These are phyloP conservation scores for Thermophis baileyi DNA, from an alignment of 2,113 vertebrate genomes.

Conservation along the genomic window DNA sequence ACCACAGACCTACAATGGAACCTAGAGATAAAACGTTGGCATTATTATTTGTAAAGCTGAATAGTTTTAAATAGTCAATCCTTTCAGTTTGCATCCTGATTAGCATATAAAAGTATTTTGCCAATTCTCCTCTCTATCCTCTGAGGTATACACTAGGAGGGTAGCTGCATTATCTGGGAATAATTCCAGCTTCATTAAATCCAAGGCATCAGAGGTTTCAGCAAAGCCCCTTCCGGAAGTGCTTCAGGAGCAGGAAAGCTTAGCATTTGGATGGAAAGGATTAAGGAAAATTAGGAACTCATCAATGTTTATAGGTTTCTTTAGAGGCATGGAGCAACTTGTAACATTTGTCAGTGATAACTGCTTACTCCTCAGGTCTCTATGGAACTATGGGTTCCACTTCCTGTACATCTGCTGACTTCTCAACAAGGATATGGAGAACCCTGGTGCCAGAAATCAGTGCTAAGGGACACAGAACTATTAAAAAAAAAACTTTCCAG, in stretches of 20 bases:
- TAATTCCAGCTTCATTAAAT: conserved; percentile 69
- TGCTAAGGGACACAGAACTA: conserved; percentile 15
- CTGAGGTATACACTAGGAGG: conserved; percentile 56
- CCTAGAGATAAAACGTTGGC: fast-evolving
- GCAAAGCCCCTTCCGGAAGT: conserved; percentile 52
- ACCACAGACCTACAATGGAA: neutral
- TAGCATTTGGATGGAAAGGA: conserved; percentile 61
- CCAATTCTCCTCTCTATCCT: conserved; percentile 48
- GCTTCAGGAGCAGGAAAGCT: conserved; percentile 54
- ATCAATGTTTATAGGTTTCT: conserved; percentile 44
- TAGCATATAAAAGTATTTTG: conserved; percentile 39
- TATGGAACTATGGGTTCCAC: neutral
- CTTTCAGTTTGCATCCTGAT: conserved; percentile 37
- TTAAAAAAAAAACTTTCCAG: neutral
- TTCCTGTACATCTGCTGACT: conserved; percentile 18
- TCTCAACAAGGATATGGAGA: conserved; percentile 14
- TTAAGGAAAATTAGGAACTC: conserved; percentile 56
- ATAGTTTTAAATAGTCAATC: neutral
- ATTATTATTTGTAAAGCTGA: neutral
- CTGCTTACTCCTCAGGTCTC: conserved; percentile 29
- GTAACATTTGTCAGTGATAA: conserved; percentile 26
- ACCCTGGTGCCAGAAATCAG: neutral
- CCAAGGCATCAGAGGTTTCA: conserved; percentile 58
- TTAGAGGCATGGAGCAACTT: conserved; percentile 21
- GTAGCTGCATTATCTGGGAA: conserved; percentile 73